phyloP scores from a whole-genome alignment of 2,888 invertebrate genomes.

The Halocaridina rubra region DNA sequence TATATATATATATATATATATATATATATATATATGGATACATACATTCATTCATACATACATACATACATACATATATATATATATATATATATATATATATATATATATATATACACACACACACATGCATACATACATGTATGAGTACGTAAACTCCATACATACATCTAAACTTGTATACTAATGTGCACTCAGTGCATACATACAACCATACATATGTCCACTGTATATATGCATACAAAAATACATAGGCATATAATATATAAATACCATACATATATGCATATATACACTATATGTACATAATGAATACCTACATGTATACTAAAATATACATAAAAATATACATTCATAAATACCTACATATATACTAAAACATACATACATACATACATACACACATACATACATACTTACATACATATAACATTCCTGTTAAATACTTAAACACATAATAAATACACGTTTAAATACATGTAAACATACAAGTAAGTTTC shows the following conservation, averaged over 20 bases:
- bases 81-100: background rate
- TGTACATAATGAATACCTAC: no score
- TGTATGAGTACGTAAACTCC: background rate
- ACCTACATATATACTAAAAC: background rate
- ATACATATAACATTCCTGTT: background rate
- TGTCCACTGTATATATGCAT: no score
- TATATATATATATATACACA: background rate
- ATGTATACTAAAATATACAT: no score
- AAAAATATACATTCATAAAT: background rate
- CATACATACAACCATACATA: no score
- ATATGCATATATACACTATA: background rate
- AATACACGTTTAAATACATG: background rate
- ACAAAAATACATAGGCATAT: no score
- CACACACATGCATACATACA: background rate
- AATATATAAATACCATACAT: no score
- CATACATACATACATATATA: background rate
- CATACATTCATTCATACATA: background rate
- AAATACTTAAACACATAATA: background rate
- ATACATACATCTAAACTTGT: background rate
- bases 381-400: background rate
- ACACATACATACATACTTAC: background rate
- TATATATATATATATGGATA: background rate
- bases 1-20: slow-evolving; percentile 8
- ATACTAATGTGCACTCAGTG: no score
- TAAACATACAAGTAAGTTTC: background rate